A percentile compares a stretch with the other conserved stretches of the same genome.
These are phyloP conservation scores for Aplochiton taeniatus DNA, from an alignment of 2,797 vertebrate species.

Conservation along the genomic window DNA sequence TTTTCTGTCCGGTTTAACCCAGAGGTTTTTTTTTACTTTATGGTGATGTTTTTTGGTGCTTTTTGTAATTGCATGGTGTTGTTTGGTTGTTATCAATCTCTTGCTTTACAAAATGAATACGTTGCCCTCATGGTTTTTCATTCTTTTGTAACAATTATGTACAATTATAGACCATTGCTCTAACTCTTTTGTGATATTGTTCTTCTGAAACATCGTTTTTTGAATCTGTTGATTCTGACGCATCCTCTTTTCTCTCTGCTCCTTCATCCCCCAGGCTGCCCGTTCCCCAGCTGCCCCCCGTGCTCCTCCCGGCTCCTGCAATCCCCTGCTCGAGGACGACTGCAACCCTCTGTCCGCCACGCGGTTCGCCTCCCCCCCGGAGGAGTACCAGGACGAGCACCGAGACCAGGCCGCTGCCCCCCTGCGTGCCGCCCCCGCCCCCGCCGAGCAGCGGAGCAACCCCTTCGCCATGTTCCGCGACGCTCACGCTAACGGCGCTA, in stretches of 20 bases:
- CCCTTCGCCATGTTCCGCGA: slow-evolving; percentile 51
- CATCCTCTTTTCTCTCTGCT: slow-evolving; percentile 13
- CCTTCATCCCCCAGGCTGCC: slow-evolving; percentile 53
- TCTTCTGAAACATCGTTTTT: not conserved
- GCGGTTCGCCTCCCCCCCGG: slow-evolving; percentile 52
- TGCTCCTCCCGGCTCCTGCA: slow-evolving; percentile 72
- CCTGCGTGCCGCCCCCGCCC: slow-evolving; percentile 49
- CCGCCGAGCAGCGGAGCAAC: slow-evolving; percentile 56
- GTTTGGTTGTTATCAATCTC: no score
- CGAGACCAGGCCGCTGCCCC: slow-evolving; percentile 54
- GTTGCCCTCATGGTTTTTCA: no score
- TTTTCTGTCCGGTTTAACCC: no score
- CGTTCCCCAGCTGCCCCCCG: slow-evolving; percentile 50
- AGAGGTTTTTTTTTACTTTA: no score
- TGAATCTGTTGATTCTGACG: not conserved
- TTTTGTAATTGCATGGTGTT: no score
- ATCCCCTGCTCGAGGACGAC: slow-evolving; percentile 75
- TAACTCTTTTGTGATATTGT: no score
- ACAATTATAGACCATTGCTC: no score
- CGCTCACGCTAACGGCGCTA: not conserved
- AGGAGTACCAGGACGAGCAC: slow-evolving; percentile 52
- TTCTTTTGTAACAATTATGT: not conserved
- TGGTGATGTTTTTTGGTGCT: no score
- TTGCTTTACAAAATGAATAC: no score
- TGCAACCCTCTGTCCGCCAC: slow-evolving; percentile 78